Evolutionary conservation across 2,888 invertebrate genomes (phyloP), one percentile per base, ranked within the genome.

Genomic region (Drosophila stalkeri): DNA sequence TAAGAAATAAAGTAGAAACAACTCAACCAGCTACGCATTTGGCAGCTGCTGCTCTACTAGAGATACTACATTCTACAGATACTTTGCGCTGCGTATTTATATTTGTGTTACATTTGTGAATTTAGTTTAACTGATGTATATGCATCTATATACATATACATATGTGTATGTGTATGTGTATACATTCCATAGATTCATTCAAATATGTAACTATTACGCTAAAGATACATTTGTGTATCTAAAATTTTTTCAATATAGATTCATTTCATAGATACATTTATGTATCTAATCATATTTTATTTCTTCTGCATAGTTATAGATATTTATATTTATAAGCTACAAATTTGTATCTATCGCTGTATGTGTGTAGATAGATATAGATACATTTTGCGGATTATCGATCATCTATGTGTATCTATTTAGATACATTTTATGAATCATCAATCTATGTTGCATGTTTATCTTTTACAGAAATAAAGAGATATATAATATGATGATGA

Each of bases 1-100:
- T 27, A 39, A 55, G 41, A 55, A 54, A 55, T 39, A 41, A 55
- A 41, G 2, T 5, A 20, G 35, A 56, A 27, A 61, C n/a, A 68
- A 68, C 64, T 61, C 52, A 61, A 35, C 39, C 43, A 78, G 62
- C 64, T 51, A 20, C 51, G 46, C 52, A 35, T 37, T 14, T 9
- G 31, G 43, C 37, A 39, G 20, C 11, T 16, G 35, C 37, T 23
- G 23, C 37, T 2, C 3, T n/a, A 39, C 16, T 16, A 8, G 1
- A 54, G 51, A 47, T 51, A 27, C 27, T 5, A 11, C 37, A 16
- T 54, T 5, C 37, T 9, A 16, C 8, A 37, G 37, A 23, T 23
- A 37, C 33, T 33, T 11, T 1, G 27, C 12, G 11, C 55, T 39
- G n/a, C 27, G 27, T 11, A 27, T 11, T 12, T 31, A n/a, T 47